Base-by-base conservation (phyloP, 2,888 invertebrate species). In the Andrena fulva region DNA sequence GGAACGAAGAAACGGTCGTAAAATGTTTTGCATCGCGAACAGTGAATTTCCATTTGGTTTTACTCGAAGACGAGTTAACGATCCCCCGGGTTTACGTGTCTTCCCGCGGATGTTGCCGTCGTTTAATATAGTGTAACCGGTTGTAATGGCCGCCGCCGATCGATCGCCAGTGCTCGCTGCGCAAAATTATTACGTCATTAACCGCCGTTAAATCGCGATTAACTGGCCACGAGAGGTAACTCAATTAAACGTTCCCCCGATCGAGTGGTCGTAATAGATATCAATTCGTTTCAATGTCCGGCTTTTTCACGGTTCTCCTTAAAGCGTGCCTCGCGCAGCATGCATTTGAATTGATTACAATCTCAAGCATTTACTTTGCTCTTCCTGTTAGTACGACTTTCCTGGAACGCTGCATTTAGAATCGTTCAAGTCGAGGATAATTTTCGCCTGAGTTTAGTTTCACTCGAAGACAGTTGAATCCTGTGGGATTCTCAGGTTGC, bases 111-210 rank as follows among this genome's bases (percentile, higher is more conserved):
- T 59, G 72, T 71, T 29, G 56, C n/a, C 50, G 63, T 10, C 71
- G 42, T 75, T 75, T 78, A 68, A 68, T 78, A 75, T 62, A 54
- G 42, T 20, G 27, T 54, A 63, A 78, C 75, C 75, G 68, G 78
- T 78, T 75, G 75, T 75, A 75, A 75, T 63, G 78, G 75, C 75
- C 75, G 24, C 42, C 31, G n/a, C 24, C 67, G 54, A 75, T 75
- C 67, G 75, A 78, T 78, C 67, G 67, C 42, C 42, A 7, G 31
- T 31, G 42, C 42, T 6, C 75, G 10, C 42, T 63, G 54, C 48
- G 48, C 75, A 68, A 78, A 78, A 78, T 78, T 75, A 75, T 78
- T 78, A 78, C 78, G 77, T 74, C 74, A 78, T 78, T 75, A 75
- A 68, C 62, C 64, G 75, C 33, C 52, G 68, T 75, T 78, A 68